Evolutionary conservation across 1,140 invertebrate genomes (phyloP).

Genomic region (Holcopasites calliopsidis): DNA sequence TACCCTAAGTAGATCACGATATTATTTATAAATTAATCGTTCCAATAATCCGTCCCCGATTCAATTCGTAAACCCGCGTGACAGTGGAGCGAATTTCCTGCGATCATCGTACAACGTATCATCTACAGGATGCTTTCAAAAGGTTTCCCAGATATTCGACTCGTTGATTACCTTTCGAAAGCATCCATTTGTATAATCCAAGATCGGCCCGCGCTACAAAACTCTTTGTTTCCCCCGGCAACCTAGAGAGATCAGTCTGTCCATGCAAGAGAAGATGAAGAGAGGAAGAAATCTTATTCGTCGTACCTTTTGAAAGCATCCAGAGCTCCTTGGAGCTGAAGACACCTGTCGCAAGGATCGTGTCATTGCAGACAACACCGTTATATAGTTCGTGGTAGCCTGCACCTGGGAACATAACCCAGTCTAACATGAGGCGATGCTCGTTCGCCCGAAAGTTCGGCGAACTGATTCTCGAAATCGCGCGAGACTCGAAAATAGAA

Average conservation of each 20-base stretch:
- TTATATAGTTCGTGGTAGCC: constrained; percentile 98
- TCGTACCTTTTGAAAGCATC: constrained; percentile 96
- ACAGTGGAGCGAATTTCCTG: constrained; percentile 10
- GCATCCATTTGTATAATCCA: constrained; percentile 67
- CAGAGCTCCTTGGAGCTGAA: constrained; percentile 99
- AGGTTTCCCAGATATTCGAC: constrained; percentile 67
- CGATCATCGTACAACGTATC: background rate
- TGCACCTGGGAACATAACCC: constrained; percentile 83
- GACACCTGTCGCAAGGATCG: constrained; percentile 98
- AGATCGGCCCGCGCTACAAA: background rate
- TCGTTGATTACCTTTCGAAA: constrained; percentile 77
- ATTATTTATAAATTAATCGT: too few relatives aligned
- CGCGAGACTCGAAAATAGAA: background rate
- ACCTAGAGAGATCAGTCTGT: background rate
- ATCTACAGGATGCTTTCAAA: constrained; percentile 77
- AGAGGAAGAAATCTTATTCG: constrained; percentile 52
- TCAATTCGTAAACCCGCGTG: background rate
- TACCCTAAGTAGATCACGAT: too few relatives aligned
- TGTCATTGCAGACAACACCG: constrained; percentile 98
- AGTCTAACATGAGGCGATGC: constrained; percentile 20
- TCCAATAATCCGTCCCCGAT: background rate
- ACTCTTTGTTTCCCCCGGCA: background rate
- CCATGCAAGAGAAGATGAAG: constrained; percentile 21
- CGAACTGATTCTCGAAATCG: background rate
- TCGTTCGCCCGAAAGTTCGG: background rate